Evolutionary conservation across 2,888 invertebrate genomes (phyloP), one percentile per base, ranked within the genome.

Genomic region (Globia sparganii): DNA sequence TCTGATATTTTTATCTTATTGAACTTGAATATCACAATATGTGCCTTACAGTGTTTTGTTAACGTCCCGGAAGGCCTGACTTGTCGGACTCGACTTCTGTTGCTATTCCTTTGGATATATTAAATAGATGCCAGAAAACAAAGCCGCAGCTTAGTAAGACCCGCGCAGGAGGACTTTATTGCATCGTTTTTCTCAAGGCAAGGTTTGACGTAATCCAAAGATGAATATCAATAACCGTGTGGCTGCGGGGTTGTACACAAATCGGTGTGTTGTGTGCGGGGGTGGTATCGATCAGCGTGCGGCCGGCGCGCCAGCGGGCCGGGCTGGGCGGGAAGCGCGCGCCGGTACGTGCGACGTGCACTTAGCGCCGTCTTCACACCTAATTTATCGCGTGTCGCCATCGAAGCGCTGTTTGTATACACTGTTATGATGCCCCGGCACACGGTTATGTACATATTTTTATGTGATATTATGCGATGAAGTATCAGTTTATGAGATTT

Each of bases 281-380:
- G 90, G 89, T 84, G 77, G 91, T 91, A 91, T 91, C 91, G 92
- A 91, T 91, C 91, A 90, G 90, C 82, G 91, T 89, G 90, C 87
- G 88, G 86, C 88, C 81, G 80, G 72, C 80, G 81, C 85, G 72
- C 70, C 74, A 77, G 77, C 81, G 86, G 83, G 78, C 83, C 88
- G 86, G 88, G 89, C 87, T 86, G 86, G 86, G 88, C 89, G 91
- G 90, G 88, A 90, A 91, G 90, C 89, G 86, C 91, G 91, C 91
- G 90, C 91, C 90, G 90, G 87, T 89, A 90, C 89, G 91, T 91
- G 92, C 94, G 83, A 78, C 84, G 86, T 84, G 84, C 94, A 95
- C 94, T 96, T 95, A 95, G 94, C 94, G 93, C 93, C 92, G 93
- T 95, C 95, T 95, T 95, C 94, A 94, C 95, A 94, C 95, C 94